A percentile compares a stretch with the other conserved stretches of the same genome.
Conservation (phyloP, 2,888 invertebrate genomes). For the Cloeon dipterum region DNA sequence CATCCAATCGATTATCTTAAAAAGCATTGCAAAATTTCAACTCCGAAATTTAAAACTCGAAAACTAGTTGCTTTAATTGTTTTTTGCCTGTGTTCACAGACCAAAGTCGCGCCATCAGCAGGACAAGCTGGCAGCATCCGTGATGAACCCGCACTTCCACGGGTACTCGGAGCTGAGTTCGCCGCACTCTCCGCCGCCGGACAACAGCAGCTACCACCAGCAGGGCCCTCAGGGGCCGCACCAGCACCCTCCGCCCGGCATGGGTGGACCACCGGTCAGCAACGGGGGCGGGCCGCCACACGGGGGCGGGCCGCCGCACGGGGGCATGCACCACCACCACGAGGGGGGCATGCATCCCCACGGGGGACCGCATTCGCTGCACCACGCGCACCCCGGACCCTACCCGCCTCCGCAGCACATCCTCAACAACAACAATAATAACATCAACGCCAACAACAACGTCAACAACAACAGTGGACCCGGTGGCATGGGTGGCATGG, state of each 20-base stretch:
- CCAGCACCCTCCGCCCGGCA: constrained; percentile 19
- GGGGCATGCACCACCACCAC: constrained; percentile 4
- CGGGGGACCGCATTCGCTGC: constrained; percentile 1
- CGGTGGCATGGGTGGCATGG: constrained; percentile 3
- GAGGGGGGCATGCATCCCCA: constrained; percentile 3
- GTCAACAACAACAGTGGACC: constrained; percentile 19
- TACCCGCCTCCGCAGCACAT: constrained; percentile 1
- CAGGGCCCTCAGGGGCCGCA: constrained; percentile 20
- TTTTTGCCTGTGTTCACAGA: constrained; percentile 3
- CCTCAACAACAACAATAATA: constrained; percentile 18
- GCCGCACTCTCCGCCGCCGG: constrained; percentile 31
- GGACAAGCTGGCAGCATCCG: constrained; percentile 72
- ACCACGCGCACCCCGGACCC: background rate
- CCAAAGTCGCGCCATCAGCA: constrained; percentile 12
- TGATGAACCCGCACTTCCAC: constrained; percentile 83
- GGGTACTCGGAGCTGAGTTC: constrained; percentile 60
- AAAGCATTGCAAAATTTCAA: too few relatives aligned
- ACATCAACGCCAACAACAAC: constrained; percentile 28
- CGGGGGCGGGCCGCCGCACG: constrained; percentile 4
- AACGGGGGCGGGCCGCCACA: constrained; percentile 9
- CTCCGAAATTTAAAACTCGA: too few relatives aligned
- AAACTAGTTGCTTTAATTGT: constrained; percentile 1
- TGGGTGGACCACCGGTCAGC: constrained; percentile 18
- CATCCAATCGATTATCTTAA: too few relatives aligned
- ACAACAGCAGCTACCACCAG: constrained; percentile 26